Evolutionary conservation across 2,888 invertebrate species (phyloP), one percentile per base, ranked within the genome.

Genomic region (Cataglyphis albicans): DNA sequence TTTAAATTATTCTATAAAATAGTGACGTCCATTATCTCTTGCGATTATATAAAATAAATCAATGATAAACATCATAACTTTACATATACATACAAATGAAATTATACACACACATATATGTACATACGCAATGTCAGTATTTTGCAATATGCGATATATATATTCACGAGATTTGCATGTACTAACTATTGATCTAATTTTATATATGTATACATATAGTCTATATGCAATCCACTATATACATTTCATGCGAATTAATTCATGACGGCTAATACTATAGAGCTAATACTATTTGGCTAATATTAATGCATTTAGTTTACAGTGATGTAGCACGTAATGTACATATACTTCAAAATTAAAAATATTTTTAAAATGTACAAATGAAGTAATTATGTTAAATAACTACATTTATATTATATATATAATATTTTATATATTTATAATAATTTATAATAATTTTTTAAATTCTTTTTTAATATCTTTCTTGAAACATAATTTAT

Each of bases 161-260:
- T 10, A 29, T 10, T 67, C 0, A 32, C 15, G 35, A 70, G 35
- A 70, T 70, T 35, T 52, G 21, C 32, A 48, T 15, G 1, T 59
- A 59, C 18, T 29, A 29, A 32, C 32, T 68, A 64, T 41, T 65
- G 70, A 70, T 70, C n/a, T 35, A 70, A 0, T 0, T 55, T 21
- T 18, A 32, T 18, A 41, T 67, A 2, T 48, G 48, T 52, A 21
- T 25, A 25, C 25, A 25, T 25, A 25, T 25, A 25, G 25, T 25
- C 25, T 25, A 25, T 25, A 25, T 25, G 25, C 25, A 25, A 25
- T 0, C 32, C 1, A 48, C 44, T 70, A n/a, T 25, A 25, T 25
- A 25, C 7, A 48, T 5, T 29, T 18, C 18, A 68, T 44, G 1
- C 21, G 15, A 59, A 12, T 59, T 25, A 61, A 29, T 61, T 18